Conservation (phyloP, 2,113 vertebrate genomes). For the Poeciliopsis prolifica region DNA sequence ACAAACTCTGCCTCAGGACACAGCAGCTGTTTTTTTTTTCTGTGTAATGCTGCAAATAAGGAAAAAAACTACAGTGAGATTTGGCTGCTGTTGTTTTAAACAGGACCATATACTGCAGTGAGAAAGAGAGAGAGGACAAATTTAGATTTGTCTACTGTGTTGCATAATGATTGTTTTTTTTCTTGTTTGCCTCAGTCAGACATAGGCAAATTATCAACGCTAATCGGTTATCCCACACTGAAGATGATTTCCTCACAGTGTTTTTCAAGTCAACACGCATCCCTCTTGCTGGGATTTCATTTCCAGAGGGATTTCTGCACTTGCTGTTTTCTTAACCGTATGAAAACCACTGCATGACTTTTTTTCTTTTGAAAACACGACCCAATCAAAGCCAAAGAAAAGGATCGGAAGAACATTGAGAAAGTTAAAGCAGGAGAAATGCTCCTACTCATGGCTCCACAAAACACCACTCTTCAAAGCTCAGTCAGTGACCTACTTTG, state of each 20-base stretch:
- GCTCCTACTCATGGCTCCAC: slow-evolving; percentile 38
- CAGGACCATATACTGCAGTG: not conserved
- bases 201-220: slow-evolving; percentile 22
- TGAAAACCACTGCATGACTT: slow-evolving; percentile 10
- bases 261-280: slow-evolving; percentile 4
- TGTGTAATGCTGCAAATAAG: slow-evolving; percentile 16
- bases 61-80: slow-evolving; percentile 6
- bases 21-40: slow-evolving; percentile 45
- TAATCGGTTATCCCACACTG: slow-evolving; percentile 11
- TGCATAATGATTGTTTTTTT: slow-evolving; percentile 37
- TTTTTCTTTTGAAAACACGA: slow-evolving; percentile 28
- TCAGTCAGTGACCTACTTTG: slow-evolving; percentile 65
- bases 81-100: not conserved
- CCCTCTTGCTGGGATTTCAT: slow-evolving; percentile 26
- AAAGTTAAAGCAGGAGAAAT: slow-evolving; percentile 45
- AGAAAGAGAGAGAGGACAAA: slow-evolving; percentile 17
- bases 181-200: not conserved
- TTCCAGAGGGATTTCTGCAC: slow-evolving; percentile 24
- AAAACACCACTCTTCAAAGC: slow-evolving; percentile 67
- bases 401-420: slow-evolving; percentile 21
- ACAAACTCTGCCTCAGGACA: slow-evolving; percentile 63
- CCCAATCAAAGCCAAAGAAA: slow-evolving; percentile 51
- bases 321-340: slow-evolving; percentile 19
- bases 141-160: slow-evolving; percentile 38
- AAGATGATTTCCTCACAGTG: slow-evolving; percentile 24